These are phyloP conservation scores for Chorisops tibialis DNA, from an alignment of 2,888 invertebrate genomes.

Conservation along the genomic window DNA sequence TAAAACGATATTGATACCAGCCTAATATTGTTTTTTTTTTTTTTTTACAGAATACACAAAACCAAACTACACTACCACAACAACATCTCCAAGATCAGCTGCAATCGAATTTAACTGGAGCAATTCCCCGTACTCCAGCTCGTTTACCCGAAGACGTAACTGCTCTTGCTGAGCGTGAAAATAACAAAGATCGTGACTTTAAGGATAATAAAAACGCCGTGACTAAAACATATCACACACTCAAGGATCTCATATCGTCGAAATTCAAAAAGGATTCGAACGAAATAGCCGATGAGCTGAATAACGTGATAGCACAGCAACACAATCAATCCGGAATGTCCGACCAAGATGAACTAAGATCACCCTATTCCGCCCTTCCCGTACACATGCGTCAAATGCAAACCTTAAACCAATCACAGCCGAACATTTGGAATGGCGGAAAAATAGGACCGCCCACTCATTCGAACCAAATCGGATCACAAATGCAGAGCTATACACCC, in stretches of 20 bases:
- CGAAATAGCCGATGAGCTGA: constrained; percentile 54
- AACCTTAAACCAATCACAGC: constrained; percentile 35
- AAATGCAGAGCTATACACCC: constrained; percentile 26
- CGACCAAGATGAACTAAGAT: constrained; percentile 43
- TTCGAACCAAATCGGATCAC: constrained; percentile 39
- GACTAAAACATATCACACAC: constrained; percentile 75
- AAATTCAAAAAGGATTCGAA: constrained; percentile 64
- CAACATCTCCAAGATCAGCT: constrained; percentile 42
- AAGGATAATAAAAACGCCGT: constrained; percentile 58
- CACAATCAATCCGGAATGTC: constrained; percentile 29
- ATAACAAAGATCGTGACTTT: constrained; percentile 58
- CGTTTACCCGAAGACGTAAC: constrained; percentile 53
- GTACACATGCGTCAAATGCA: constrained; percentile 44
- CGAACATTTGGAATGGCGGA: constrained; percentile 35
- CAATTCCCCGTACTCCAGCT: constrained; percentile 53
- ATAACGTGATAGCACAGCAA: constrained; percentile 41
- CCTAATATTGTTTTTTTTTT: background rate
- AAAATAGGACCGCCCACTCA: constrained; percentile 30
- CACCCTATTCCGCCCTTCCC: constrained; percentile 54
- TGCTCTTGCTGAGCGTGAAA: constrained; percentile 60
- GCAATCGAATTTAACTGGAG: constrained; percentile 35
- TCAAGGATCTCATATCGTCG: constrained; percentile 80
- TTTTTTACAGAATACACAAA: constrained; percentile 30
- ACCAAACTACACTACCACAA: constrained; percentile 34
- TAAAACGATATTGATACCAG: no score